Evolutionary conservation across 2,113 vertebrate genomes (phyloP).

Genomic region (Rhineura floridana): DNA sequence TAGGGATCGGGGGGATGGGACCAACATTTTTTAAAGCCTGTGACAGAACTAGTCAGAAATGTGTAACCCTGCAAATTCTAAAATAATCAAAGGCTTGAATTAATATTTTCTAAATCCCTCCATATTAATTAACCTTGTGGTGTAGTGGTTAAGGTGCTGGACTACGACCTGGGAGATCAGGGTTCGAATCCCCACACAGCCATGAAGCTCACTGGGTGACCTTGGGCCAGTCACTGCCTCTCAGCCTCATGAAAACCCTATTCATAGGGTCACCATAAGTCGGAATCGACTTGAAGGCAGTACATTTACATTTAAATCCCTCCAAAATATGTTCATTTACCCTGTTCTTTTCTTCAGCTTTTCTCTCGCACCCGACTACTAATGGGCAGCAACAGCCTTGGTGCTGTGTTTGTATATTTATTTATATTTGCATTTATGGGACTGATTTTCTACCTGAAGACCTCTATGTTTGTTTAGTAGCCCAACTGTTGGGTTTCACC

Average conservation of each 20-base stretch:
- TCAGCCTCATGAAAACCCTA: too few species aligned
- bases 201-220: too few species aligned
- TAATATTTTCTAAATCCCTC: too few species aligned
- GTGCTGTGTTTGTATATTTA: conserved; percentile 29
- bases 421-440: not conserved
- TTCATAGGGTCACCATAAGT: too few species aligned
- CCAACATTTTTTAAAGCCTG: not conserved
- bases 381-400: conserved; percentile 16
- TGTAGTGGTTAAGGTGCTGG: too few species aligned
- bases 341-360: not conserved
- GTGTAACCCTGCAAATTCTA: not conserved
- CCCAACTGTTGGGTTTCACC: conserved; percentile 43
- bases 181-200: too few species aligned
- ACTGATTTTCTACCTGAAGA: not conserved
- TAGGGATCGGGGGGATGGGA: fast-evolving
- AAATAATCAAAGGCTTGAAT: too few species aligned
- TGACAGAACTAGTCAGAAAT: not conserved
- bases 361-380: not conserved
- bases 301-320: too few species aligned
- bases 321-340: not conserved
- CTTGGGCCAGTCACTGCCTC: too few species aligned
- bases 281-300: too few species aligned
- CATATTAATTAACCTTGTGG: too few species aligned
- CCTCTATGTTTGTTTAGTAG: conserved; percentile 52
- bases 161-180: too few species aligned